Conservation (phyloP, 2,888 invertebrate genomes). For the Pyralis farinalis region DNA sequence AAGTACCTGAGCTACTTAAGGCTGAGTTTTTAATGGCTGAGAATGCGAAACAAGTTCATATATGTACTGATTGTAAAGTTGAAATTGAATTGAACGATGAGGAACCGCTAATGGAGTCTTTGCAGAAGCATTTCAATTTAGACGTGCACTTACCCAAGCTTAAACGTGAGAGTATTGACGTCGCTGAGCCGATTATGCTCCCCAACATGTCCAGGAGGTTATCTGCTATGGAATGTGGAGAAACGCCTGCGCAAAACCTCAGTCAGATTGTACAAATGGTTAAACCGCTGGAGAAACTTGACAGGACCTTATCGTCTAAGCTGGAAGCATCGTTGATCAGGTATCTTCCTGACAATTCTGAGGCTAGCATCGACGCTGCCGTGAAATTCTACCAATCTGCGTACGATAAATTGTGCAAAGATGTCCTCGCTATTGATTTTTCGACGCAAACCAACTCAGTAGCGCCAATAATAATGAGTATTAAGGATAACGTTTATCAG, state of each 20-base stretch:
- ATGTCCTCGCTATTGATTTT: conserved; percentile 54
- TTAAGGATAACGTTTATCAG: conserved; percentile 72
- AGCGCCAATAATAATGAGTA: conserved; percentile 74
- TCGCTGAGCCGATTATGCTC: conserved; percentile 60
- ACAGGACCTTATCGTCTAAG: conserved; percentile 50
- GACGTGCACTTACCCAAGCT: conserved; percentile 62
- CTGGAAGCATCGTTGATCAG: conserved; percentile 54
- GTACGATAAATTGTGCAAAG: conserved; percentile 54
- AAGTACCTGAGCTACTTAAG: conserved; percentile 68
- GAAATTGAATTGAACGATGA: conserved; percentile 70
- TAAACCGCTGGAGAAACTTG: conserved; percentile 56
- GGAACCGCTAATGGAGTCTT: conserved; percentile 66
- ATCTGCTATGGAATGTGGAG: conserved; percentile 60
- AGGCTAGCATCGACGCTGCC: conserved; percentile 60
- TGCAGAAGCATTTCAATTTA: conserved; percentile 65
- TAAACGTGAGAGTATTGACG: conserved; percentile 68
- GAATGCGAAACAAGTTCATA: conserved; percentile 65
- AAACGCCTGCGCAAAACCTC: conserved; percentile 45
- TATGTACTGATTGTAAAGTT: conserved; percentile 67
- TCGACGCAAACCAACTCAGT: conserved; percentile 60
- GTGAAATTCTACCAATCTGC: conserved; percentile 59
- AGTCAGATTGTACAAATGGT: conserved; percentile 47
- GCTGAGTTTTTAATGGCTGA: conserved; percentile 52
- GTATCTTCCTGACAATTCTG: conserved; percentile 65
- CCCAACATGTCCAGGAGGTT: conserved; percentile 69